Evolutionary conservation across 2,888 invertebrate species (phyloP).

Genomic region (Lacanobia wlatinum): DNA sequence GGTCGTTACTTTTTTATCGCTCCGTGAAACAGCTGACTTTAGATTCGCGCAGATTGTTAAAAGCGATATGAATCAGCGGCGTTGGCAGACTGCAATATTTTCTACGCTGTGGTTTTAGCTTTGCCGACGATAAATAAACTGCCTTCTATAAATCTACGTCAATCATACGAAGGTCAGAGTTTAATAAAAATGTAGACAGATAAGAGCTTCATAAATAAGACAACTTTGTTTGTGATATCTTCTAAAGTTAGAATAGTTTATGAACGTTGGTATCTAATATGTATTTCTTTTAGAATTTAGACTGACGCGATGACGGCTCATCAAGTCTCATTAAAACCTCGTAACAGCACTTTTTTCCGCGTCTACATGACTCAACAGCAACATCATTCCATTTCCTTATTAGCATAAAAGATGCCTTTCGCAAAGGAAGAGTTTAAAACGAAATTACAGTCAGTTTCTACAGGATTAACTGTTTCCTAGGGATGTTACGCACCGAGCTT

Average conservation of each 20-base stretch:
- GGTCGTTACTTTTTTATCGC: conserved; percentile 64
- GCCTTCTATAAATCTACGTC: conserved; percentile 36
- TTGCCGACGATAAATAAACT: conserved; percentile 16
- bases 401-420: conserved; percentile 52
- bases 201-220: conserved; percentile 9
- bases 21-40: conserved; percentile 59
- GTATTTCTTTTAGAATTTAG: not conserved
- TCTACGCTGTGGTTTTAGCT: conserved; percentile 29
- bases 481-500: too few species aligned
- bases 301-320: not conserved
- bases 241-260: conserved; percentile 4
- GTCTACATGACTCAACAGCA: not conserved
- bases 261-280: not conserved
- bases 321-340: not conserved
- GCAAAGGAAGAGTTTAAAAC: conserved; percentile 42
- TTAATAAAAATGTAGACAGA: conserved; percentile 26
- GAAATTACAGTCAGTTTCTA: conserved; percentile 33
- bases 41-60: conserved; percentile 44
- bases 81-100: conserved; percentile 37
- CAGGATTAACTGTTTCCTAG: conserved; percentile 41
- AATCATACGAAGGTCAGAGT: conserved; percentile 33
- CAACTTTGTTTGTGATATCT: conserved; percentile 18
- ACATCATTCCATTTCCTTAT: conserved; percentile 53
- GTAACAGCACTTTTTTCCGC: not conserved
- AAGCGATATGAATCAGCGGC: conserved; percentile 42